Percentiles rank a stretch among this genome's conserved stretches.
Evolutionary conservation across 1,140 invertebrate species (phyloP).

Genomic region (Pentalonia nigronervosa): DNA sequence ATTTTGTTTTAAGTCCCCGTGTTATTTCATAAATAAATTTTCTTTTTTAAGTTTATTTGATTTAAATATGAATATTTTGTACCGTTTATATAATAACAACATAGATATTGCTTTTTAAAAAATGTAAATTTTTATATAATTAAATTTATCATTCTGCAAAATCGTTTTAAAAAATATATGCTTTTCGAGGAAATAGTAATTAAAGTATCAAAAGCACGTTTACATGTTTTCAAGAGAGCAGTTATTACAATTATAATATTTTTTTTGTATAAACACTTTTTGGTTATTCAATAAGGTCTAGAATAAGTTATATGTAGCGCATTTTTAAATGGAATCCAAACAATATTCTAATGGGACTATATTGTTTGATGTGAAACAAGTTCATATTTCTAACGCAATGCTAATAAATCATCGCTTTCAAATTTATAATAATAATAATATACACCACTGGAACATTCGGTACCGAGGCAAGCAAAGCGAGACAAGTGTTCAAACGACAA

Average conservation of each 20-base stretch:
- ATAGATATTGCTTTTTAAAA: neutral
- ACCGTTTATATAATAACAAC: neutral
- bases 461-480: neutral
- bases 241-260: neutral
- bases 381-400: neutral
- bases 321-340: neutral
- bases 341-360: neutral
- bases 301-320: neutral
- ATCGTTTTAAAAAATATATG: neutral
- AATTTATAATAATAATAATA: neutral
- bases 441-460: neutral
- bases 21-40: neutral
- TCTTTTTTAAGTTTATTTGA: conserved; percentile 13
- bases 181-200: neutral
- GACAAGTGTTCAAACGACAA: neutral
- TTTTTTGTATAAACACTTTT: neutral
- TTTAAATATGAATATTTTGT: neutral
- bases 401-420: neutral
- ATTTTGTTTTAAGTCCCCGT: neutral
- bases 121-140: neutral
- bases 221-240: neutral
- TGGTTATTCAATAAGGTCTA: neutral
- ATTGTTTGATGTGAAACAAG: neutral
- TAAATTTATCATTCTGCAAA: neutral
- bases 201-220: neutral